These are phyloP conservation scores for Oreonectes daqikongensis DNA, from an alignment of 2,797 vertebrate genomes.

Conservation along the genomic window DNA sequence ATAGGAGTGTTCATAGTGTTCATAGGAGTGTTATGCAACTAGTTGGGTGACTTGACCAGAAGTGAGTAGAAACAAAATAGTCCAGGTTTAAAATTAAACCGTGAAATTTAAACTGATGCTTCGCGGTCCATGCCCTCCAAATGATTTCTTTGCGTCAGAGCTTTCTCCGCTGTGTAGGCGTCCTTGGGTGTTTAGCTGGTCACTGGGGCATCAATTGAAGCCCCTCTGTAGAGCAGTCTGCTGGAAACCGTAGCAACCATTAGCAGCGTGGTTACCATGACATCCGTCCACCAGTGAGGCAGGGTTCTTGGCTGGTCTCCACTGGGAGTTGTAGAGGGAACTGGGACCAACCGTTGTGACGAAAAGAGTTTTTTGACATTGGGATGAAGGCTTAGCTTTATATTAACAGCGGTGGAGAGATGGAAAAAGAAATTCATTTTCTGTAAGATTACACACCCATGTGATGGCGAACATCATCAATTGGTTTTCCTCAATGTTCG, in stretches of 20 bases:
- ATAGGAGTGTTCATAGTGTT: too few species aligned
- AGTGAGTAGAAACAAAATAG: not conserved
- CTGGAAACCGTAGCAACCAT: slow-evolving; percentile 66
- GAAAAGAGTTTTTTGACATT: slow-evolving; percentile 14
- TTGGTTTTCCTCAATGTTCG: slow-evolving; percentile 1
- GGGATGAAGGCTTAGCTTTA: slow-evolving; percentile 10
- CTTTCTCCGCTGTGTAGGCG: not conserved
- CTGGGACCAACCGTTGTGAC: slow-evolving; percentile 8
- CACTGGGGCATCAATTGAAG: slow-evolving; percentile 13
- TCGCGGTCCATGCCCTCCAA: not conserved
- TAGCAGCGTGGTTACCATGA: slow-evolving; percentile 66
- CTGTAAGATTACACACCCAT: not conserved
- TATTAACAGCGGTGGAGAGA: slow-evolving; percentile 1
- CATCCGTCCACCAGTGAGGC: slow-evolving; percentile 51
- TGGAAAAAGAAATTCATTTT: not conserved
- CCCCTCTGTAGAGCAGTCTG: slow-evolving; percentile 51
- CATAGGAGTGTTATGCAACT: not conserved
- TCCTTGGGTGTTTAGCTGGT: not conserved
- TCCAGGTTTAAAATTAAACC: not conserved
- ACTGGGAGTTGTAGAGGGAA: slow-evolving; percentile 39
- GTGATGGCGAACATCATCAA: slow-evolving; percentile 9
- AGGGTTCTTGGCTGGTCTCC: slow-evolving; percentile 27
- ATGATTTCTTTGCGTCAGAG: not conserved
- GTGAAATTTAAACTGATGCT: not conserved
- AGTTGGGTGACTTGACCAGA: not conserved